A percentile compares a stretch with the other conserved stretches of the same genome.
Evolutionary conservation across 2,797 vertebrate species (phyloP).

Genomic region (Phalloptychus januarius): DNA sequence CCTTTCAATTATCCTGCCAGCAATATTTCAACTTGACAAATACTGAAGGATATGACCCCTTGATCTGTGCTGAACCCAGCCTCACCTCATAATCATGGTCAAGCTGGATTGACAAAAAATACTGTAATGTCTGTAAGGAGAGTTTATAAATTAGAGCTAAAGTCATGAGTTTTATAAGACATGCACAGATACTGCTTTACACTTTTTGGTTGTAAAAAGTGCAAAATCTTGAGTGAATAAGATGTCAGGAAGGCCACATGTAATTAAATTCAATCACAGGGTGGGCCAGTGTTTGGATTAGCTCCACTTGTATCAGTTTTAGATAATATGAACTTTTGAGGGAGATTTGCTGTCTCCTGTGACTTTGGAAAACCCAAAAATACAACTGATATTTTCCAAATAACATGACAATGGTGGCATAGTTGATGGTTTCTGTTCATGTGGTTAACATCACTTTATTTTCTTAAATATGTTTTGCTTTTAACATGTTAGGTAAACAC

Average conservation of each 20-base stretch:
- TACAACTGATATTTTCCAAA: conserved; percentile 35
- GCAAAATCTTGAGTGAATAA: conserved; percentile 42
- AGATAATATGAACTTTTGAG: conserved; percentile 71
- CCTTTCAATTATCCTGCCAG: conserved; percentile 78
- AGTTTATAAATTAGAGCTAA: conserved; percentile 25
- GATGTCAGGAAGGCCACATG: conserved; percentile 69
- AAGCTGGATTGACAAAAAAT: conserved; percentile 49
- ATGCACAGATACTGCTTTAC: conserved; percentile 21
- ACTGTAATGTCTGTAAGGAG: conserved; percentile 29
- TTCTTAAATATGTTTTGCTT: conserved; percentile 56
- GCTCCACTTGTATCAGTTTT: conserved; percentile 78
- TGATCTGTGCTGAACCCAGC: conserved; percentile 71
- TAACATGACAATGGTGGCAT: conserved; percentile 5
- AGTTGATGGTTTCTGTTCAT: conserved; percentile 1
- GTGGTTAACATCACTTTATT: conserved; percentile 23
- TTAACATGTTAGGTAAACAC: conserved; percentile 75
- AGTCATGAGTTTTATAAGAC: conserved; percentile 37
- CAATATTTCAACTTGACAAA: conserved; percentile 79
- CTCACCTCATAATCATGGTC: conserved; percentile 65
- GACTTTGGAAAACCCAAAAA: conserved; percentile 41
- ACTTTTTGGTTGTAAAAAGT: conserved; percentile 38
- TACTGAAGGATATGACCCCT: conserved; percentile 79
- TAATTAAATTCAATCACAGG: conserved; percentile 84
- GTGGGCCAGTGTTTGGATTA: conserved; percentile 83
- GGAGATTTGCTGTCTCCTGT: conserved; percentile 49